phyloP scores from a whole-genome alignment of 2,113 vertebrate species.

The Arenaria interpres region DNA sequence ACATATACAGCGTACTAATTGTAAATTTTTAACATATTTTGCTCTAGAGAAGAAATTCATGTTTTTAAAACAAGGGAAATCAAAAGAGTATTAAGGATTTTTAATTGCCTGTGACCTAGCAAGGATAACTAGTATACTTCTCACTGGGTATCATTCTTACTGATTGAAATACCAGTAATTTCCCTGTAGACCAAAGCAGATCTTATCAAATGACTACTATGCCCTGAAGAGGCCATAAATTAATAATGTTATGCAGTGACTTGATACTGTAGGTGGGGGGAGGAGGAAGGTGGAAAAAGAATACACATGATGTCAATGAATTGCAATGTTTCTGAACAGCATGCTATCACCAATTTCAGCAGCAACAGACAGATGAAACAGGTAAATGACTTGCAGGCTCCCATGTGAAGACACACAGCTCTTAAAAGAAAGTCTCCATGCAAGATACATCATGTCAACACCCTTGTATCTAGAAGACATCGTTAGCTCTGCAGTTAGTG shows the following conservation, averaged over 20 bases:
- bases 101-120: constrained; percentile 40
- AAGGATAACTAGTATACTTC: not conserved
- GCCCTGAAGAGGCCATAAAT: constrained; percentile 45
- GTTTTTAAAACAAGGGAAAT: constrained; percentile 6
- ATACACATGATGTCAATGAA: not conserved
- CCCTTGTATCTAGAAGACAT: not conserved
- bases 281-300: not conserved
- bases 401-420: not conserved
- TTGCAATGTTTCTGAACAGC: not conserved
- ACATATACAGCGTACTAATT: not conserved
- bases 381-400: not conserved
- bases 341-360: not conserved
- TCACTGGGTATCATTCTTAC: not conserved
- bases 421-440: not conserved
- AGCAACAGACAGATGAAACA: not conserved
- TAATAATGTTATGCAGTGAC: not conserved
- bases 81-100: not conserved
- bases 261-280: not conserved
- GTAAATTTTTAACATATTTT: not conserved
- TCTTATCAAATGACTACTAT: constrained; percentile 13
- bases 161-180: constrained; percentile 38
- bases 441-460: not conserved
- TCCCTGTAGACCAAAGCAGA: constrained; percentile 23
- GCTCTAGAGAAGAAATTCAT: not conserved
- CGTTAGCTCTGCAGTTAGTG: not conserved